Base-by-base conservation (phyloP, 1,140 invertebrate species). In the Coelopa frigida region DNA sequence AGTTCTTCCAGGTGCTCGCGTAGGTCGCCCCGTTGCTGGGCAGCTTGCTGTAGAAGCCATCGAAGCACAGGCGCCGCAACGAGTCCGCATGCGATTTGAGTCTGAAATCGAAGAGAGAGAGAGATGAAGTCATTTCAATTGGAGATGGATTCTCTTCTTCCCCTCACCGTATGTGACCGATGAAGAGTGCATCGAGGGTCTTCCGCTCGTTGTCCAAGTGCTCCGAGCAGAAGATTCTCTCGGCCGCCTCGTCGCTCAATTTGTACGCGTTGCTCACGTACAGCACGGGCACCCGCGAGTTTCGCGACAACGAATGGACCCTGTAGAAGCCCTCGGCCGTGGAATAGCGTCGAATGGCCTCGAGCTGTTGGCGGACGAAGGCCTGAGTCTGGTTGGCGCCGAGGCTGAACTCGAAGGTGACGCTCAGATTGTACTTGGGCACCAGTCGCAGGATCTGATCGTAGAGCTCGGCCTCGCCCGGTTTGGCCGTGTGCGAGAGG, bases 1-100 rank as follows among this genome's bases (percentile, higher is more conserved):
- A 80, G 61, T 80, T 79, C 58, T 80, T 80, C 77, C 77, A 80
- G 7, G 78, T 75, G 46, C 76, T 78, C 11, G 77, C 76, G 52
- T 75, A 79, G 49, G 75, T 76, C 32, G 77, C 78, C 3, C 76
- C 76, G 61, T 79, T 79, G 21, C 71, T 72, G 1, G 76, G 75
- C 54, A 78, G 72, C 40, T 78, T 78, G n/a, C 76, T 78, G 49
- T 80, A 80, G 53, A 79, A 80, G 7, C 78, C 78, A 61, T 80
- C 77, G 51, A 80, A 80, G 46, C 77, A 72, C 14, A 77, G 71
- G 44, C 76, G 57, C 20, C 60, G 55, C 41, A 70, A 39, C 17
- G 61, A 55, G 52, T 68, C 62, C 32, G 61, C 62, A 52, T 69
- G 61, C 22, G 58, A 59, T 44, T 69, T 69, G 5, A 67, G 52